These are phyloP conservation scores for Spinibarbus caldwelli DNA, from an alignment of 2,797 vertebrate species.

Conservation along the genomic window DNA sequence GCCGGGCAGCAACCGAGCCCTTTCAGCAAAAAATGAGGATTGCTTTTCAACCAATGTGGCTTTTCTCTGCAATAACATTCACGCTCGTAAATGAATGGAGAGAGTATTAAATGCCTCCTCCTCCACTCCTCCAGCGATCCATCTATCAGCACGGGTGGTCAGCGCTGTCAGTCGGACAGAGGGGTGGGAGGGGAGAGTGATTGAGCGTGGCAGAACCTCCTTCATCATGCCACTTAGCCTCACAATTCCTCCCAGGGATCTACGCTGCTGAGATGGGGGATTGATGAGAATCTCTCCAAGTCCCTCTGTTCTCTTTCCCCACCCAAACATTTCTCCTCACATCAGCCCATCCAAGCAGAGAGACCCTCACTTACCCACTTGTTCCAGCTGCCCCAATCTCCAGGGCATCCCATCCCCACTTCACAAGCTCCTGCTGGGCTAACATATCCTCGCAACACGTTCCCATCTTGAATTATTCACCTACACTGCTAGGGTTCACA, in stretches of 20 bases:
- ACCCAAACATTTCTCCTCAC: constrained; percentile 81
- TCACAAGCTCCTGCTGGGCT: constrained; percentile 68
- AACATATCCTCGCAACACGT: constrained; percentile 54
- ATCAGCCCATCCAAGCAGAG: constrained; percentile 71
- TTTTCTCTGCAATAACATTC: constrained; percentile 31
- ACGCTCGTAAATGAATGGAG: constrained; percentile 46
- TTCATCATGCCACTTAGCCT: constrained; percentile 81
- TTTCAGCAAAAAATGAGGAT: constrained; percentile 41
- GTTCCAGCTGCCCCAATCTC: constrained; percentile 23
- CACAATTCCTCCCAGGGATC: constrained; percentile 60
- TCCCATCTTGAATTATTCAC: constrained; percentile 73
- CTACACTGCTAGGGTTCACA: constrained; percentile 46
- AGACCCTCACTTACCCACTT: constrained; percentile 45
- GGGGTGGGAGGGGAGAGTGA: constrained; percentile 75
- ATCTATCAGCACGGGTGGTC: constrained; percentile 53
- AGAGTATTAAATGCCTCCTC: constrained; percentile 47
- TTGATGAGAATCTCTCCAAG: constrained; percentile 59
- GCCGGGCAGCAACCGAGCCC: background rate
- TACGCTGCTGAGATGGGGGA: constrained; percentile 29
- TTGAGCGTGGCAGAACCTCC: constrained; percentile 76
- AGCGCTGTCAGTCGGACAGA: constrained; percentile 70
- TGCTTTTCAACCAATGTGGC: constrained; percentile 20
- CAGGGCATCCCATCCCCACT: constrained; percentile 26
- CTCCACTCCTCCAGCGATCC: constrained; percentile 62
- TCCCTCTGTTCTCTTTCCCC: constrained; percentile 63